These are phyloP conservation scores for Cossypha niveicapilla DNA, from an alignment of 2,797 vertebrate species.

Conservation along the genomic window DNA sequence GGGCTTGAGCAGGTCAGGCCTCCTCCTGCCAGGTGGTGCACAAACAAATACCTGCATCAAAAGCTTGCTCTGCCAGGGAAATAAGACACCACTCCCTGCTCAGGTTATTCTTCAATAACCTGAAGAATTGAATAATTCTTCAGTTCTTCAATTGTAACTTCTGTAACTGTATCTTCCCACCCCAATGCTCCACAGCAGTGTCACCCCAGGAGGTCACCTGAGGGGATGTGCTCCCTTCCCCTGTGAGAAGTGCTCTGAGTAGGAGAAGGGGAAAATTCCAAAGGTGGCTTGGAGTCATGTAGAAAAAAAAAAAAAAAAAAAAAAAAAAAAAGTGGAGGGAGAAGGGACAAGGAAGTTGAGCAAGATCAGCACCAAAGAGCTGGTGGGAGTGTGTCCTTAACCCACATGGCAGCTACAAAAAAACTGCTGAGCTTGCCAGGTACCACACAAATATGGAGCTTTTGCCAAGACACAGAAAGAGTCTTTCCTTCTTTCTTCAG, in stretches of 20 bases:
- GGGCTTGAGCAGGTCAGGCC: neutral
- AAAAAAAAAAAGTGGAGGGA: rapidly evolving
- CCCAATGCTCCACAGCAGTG: rapidly evolving
- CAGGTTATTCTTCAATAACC: neutral
- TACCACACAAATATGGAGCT: neutral
- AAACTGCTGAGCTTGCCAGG: neutral
- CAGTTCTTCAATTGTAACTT: no score
- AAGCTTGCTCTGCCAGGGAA: neutral
- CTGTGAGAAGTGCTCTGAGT: neutral
- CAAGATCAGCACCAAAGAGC: neutral
- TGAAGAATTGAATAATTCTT: no score
- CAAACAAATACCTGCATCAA: neutral
- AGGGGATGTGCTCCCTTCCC: neutral
- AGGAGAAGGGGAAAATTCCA: neutral
- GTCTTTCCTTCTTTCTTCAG: neutral
- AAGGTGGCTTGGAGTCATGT: neutral
- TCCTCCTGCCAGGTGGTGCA: neutral
- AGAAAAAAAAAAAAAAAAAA: neutral
- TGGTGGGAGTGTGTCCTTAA: neutral
- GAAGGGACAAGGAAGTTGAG: neutral
- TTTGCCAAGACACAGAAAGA: neutral
- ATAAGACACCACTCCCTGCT: neutral
- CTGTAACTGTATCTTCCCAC: neutral
- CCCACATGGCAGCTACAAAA: neutral
- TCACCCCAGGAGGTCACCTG: neutral